Percentiles rank a stretch among this genome's conserved stretches.
Conservation (phyloP, 1,140 invertebrate species). For the Bombus impatiens region DNA sequence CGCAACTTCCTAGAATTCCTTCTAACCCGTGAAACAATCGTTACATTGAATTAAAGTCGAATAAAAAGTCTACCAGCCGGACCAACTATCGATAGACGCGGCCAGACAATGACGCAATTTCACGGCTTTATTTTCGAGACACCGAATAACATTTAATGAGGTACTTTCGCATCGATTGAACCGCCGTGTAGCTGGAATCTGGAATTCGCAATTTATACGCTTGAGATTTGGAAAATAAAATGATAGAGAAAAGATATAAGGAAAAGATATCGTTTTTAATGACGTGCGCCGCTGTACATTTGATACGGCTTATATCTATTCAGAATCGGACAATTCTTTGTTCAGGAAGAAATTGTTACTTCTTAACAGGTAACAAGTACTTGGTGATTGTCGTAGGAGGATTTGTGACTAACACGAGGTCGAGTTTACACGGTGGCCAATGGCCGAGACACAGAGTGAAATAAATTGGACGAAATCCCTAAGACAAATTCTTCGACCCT, state of each 20-base stretch:
- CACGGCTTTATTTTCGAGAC: constrained; percentile 43
- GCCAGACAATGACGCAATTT: constrained; percentile 19
- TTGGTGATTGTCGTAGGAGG: not conserved
- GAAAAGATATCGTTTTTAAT: not conserved
- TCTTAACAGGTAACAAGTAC: not conserved
- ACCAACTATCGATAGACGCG: not conserved
- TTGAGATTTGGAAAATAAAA: not conserved
- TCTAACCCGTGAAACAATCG: constrained; percentile 45
- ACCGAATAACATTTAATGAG: constrained; percentile 14
- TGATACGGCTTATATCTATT: too few relatives aligned
- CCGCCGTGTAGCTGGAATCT: too few relatives aligned
- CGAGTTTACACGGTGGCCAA: constrained; percentile 5
- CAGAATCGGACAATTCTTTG: not conserved
- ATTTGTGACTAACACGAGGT: not conserved
- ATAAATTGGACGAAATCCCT: constrained; percentile 50
- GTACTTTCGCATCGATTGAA: not conserved
- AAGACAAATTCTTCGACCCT: constrained; percentile 52
- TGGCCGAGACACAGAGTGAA: not conserved
- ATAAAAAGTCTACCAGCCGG: constrained; percentile 27
- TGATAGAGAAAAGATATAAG: too few relatives aligned
- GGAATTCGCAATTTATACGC: not conserved
- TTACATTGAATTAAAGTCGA: constrained; percentile 66
- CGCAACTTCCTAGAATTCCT: constrained; percentile 36
- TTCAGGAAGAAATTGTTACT: not conserved
- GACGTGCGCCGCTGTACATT: too few relatives aligned